Percentiles rank a stretch among this genome's conserved stretches.
These are phyloP conservation scores for Lasioglossum marginatum DNA, from an alignment of 2,888 invertebrate genomes.

Conservation along the genomic window DNA sequence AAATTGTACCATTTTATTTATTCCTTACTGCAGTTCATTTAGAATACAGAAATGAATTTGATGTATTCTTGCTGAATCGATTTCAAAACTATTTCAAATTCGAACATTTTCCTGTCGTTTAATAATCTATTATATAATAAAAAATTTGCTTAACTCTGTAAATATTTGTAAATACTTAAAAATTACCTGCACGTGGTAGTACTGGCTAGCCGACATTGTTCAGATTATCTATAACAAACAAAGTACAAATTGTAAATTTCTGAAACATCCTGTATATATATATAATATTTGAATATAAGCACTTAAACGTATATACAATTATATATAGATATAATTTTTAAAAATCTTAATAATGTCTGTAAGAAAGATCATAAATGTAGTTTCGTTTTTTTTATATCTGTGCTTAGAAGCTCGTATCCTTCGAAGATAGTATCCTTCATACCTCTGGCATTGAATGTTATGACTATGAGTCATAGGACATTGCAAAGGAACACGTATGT, in stretches of 20 bases:
- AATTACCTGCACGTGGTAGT: slow-evolving; percentile 79
- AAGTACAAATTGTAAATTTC: neutral
- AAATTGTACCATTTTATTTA: neutral
- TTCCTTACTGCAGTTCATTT: neutral
- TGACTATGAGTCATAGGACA: neutral
- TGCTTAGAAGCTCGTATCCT: no score
- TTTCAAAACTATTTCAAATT: neutral
- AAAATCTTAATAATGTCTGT: neutral
- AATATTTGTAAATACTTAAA: neutral
- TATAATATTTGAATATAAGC: neutral
- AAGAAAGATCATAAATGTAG: neutral
- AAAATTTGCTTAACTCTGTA: neutral
- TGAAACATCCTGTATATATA: neutral
- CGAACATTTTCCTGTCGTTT: neutral
- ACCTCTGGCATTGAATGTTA: neutral
- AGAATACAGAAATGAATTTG: neutral
- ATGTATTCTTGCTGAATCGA: neutral
- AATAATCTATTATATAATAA: no score
- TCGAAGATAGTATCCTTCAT: neutral
- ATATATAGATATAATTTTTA: neutral
- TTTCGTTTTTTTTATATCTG: neutral
- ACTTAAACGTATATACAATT: neutral
- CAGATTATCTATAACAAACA: slow-evolving; percentile 52
- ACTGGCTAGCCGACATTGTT: slow-evolving; percentile 76
- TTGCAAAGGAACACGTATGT: neutral